phyloP scores from a whole-genome alignment of 2,797 vertebrate species.

The Rhinogobio ventralis region DNA sequence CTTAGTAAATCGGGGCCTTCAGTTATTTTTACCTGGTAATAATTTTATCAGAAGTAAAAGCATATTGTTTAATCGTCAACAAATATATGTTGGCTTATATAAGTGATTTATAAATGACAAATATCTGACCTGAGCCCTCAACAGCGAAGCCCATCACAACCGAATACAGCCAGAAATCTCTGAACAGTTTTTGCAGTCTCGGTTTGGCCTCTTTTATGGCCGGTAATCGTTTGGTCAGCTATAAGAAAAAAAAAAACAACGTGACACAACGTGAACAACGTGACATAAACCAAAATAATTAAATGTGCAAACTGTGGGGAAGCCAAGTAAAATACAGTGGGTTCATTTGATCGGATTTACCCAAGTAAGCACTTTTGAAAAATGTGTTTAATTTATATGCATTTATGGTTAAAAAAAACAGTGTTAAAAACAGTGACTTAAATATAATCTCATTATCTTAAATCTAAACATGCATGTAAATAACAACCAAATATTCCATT shows the following conservation, averaged over 20 bases:
- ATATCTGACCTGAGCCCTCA: slow-evolving; percentile 89
- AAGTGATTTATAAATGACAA: not conserved
- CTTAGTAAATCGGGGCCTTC: not conserved
- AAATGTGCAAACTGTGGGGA: not conserved
- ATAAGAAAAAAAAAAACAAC: not conserved
- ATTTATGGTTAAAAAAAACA: not conserved
- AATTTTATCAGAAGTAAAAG: not conserved
- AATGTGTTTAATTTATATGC: not conserved
- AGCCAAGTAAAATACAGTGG: not conserved
- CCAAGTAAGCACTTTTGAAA: not conserved
- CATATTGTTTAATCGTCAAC: not conserved
- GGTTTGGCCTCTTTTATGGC: slow-evolving; percentile 96
- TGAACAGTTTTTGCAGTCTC: slow-evolving; percentile 93
- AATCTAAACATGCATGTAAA: not conserved
- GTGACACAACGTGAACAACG: not conserved
- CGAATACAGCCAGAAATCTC: slow-evolving; percentile 97
- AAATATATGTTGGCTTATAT: not conserved
- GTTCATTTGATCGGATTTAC: not conserved
- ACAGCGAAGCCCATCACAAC: slow-evolving; percentile 98
- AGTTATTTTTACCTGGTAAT: not conserved
- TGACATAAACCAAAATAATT: too few species aligned
- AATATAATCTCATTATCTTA: not conserved
- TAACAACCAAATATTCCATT: not conserved
- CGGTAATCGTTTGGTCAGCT: slow-evolving; percentile 90
- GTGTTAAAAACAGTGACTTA: not conserved